Base-by-base conservation (phyloP, 2,797 vertebrate species). In the Lutjanus campechanus region DNA sequence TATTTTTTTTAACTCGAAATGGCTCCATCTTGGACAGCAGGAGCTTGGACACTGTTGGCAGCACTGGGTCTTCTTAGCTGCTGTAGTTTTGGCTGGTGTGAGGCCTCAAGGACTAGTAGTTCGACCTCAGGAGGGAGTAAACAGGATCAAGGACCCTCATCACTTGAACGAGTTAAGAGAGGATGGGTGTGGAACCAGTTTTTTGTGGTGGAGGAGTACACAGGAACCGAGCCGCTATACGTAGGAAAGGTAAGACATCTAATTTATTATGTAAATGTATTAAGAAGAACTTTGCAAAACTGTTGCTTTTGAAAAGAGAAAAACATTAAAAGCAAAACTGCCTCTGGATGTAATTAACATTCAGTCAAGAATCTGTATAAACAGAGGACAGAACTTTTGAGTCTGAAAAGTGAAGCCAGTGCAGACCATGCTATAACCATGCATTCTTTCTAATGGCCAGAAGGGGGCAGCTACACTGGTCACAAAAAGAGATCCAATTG, bases 141-240 rank as follows among this genome's bases (percentile, higher is more conserved):
- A 0, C 85, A 84, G 22, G 96, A 95, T 13, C 93, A 95, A 19
- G 75, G 85, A 0, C 84, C 93, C 41, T 95, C 94, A 11, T 95
- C 96, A 0, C 29, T 95, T 0, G 97, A 97, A 69, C 93, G 98
- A 62, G 98, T 98, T 75, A 99, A 98, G 93, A 97, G 98, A 36
- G 98, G 98, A 94, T 99, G 98, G 98, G 98, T 99, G 83, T 99
- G 98, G 98, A 99, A 99, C 89, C 98, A 99, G 82, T 99, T 99
- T 95, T 99, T 99, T 72, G 98, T 99, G 88, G 98, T 99, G 92
- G 98, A 99, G 88, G 98, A 99, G 92, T 99, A 99, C 95, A 99
- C 98, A 0, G 98, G 98, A 83, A 99, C 98, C 0, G 98, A 99
- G 83, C 98, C 98, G 0, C 96, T 99, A 16, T 99, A 99, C 0